Percentiles rank a stretch among this genome's conserved stretches.
Conservation (phyloP, 2,113 vertebrate species). For the Atherinomorus stipes region DNA sequence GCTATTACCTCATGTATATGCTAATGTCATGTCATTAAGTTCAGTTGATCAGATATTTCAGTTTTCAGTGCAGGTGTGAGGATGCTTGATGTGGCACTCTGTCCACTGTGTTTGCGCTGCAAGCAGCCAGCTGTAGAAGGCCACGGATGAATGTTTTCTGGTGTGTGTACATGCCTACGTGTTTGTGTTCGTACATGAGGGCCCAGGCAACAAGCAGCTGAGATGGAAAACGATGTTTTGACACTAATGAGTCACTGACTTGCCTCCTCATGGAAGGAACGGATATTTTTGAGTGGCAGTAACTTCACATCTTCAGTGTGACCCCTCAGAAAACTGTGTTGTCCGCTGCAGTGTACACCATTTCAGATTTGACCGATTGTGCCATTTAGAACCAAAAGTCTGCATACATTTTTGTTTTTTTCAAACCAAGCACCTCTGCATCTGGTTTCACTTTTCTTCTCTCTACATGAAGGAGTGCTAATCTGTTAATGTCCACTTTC, state of each 20-base stretch:
- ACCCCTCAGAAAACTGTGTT: not conserved
- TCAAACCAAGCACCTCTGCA: not conserved
- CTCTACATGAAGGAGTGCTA: conserved; percentile 6
- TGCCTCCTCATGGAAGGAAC: not conserved
- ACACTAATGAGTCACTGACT: conserved; percentile 20
- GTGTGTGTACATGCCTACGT: conserved; percentile 9
- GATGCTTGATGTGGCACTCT: conserved; percentile 14
- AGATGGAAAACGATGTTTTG: conserved; percentile 41
- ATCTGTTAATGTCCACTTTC: conserved; percentile 1
- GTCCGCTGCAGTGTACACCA: not conserved
- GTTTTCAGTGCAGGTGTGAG: conserved; percentile 55
- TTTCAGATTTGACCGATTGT: not conserved
- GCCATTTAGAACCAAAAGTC: not conserved
- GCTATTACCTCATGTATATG: conserved; percentile 64
- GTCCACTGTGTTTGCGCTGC: not conserved
- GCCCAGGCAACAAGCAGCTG: conserved; percentile 17
- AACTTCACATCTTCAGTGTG: not conserved
- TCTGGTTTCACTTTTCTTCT: conserved; percentile 23
- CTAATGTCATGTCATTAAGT: conserved; percentile 47
- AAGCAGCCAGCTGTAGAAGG: conserved; percentile 30
- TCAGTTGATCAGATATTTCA: conserved; percentile 35
- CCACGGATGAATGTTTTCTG: conserved; percentile 37
- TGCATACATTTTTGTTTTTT: not conserved
- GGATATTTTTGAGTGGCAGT: not conserved
- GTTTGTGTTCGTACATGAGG: conserved; percentile 33